Evolutionary conservation across 1,140 invertebrate genomes (phyloP).

Genomic region (Pomacea maculata): DNA sequence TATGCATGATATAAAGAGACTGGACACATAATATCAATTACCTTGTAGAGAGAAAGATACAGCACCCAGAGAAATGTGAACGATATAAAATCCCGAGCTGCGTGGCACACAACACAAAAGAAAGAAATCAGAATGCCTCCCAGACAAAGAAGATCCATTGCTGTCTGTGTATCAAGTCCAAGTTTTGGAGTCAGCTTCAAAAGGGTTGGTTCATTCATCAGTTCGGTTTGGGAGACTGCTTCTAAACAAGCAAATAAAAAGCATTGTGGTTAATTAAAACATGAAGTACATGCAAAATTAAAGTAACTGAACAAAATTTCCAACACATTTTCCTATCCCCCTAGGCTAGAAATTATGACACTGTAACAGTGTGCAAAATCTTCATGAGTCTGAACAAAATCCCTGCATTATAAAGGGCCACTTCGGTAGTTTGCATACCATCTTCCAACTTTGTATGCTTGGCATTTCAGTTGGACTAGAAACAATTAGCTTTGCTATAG

Average conservation of each 20-base stretch:
- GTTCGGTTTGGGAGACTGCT: slow-evolving; percentile 48
- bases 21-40: slow-evolving; percentile 51
- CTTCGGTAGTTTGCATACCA: too few relatives aligned
- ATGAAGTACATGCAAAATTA: too few relatives aligned
- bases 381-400: too few relatives aligned
- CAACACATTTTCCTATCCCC: too few relatives aligned
- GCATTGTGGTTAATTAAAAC: not conserved
- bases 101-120: slow-evolving; percentile 53
- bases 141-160: slow-evolving; percentile 78
- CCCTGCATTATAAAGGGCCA: too few relatives aligned
- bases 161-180: slow-evolving; percentile 75
- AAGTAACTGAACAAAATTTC: too few relatives aligned
- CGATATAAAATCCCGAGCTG: slow-evolving; percentile 53
- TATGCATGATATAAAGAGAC: not conserved
- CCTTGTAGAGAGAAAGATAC: slow-evolving; percentile 81
- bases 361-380: too few relatives aligned
- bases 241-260: slow-evolving; percentile 28
- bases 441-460: too few relatives aligned
- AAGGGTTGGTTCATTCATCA: slow-evolving; percentile 72
- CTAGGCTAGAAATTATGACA: too few relatives aligned
- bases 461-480: too few relatives aligned
- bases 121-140: slow-evolving; percentile 74
- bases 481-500: too few relatives aligned
- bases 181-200: slow-evolving; percentile 77
- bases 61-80: slow-evolving; percentile 77